Evolutionary conservation across 2,888 invertebrate species (phyloP).

Genomic region (Ophion ellenae): DNA sequence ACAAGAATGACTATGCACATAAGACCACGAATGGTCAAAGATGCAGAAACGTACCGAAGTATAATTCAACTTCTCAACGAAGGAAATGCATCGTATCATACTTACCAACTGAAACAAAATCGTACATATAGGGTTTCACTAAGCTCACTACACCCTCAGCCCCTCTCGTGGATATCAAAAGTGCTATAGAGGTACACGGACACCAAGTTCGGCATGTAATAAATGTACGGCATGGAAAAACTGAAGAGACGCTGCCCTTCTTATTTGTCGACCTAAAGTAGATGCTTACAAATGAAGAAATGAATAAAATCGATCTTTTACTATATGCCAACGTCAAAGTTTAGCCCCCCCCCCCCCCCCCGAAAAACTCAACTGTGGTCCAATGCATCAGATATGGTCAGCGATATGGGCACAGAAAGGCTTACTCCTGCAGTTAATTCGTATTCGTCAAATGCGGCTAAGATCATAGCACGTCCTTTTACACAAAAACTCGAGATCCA

Average conservation of each 20-base stretch:
- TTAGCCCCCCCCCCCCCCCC: too few species aligned
- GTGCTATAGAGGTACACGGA: slow-evolving; percentile 46
- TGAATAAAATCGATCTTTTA: slow-evolving; percentile 67
- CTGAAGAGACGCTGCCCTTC: slow-evolving; percentile 66
- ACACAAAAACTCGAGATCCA: not conserved
- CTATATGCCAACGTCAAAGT: too few species aligned
- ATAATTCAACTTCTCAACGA: too few species aligned
- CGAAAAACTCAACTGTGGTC: too few species aligned
- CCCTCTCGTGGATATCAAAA: slow-evolving; percentile 55
- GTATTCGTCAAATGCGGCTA: slow-evolving; percentile 84
- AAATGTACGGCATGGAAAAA: slow-evolving; percentile 53
- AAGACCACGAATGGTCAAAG: too few species aligned
- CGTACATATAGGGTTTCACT: slow-evolving; percentile 60
- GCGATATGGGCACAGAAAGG: slow-evolving; percentile 83
- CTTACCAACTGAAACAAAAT: slow-evolving; percentile 55
- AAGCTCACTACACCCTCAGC: slow-evolving; percentile 53
- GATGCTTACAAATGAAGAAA: slow-evolving; percentile 68
- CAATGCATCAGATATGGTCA: slow-evolving; percentile 77
- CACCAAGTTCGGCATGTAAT: slow-evolving; percentile 63
- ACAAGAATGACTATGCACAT: too few species aligned
- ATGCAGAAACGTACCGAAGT: too few species aligned
- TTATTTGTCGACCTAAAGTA: slow-evolving; percentile 70
- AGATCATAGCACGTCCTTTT: slow-evolving; percentile 77
- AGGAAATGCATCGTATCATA: slow-evolving; percentile 12
- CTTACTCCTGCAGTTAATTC: slow-evolving; percentile 80